Percentiles rank a stretch among this genome's conserved stretches.
Evolutionary conservation across 2,113 vertebrate genomes (phyloP).

Genomic region (Rana temporaria): DNA sequence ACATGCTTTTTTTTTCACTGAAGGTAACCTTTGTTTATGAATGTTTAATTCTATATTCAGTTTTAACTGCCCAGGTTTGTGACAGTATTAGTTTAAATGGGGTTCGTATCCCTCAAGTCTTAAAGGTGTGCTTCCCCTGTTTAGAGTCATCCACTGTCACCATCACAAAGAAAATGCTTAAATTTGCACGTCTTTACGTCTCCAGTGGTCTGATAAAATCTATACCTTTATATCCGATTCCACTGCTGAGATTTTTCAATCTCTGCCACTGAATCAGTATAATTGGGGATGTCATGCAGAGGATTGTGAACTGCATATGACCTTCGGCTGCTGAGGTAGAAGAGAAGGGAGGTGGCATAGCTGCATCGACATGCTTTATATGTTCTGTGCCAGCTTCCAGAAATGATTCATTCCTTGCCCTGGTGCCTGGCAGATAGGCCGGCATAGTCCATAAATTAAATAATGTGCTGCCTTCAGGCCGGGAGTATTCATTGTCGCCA

Average conservation of each 20-base stretch:
- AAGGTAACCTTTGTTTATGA: too few relatives aligned
- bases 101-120: too few relatives aligned
- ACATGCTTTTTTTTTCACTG: too few relatives aligned
- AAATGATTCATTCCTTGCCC: conserved; percentile 48
- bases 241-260: conserved; percentile 23
- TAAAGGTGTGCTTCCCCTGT: too few relatives aligned
- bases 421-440: conserved; percentile 48
- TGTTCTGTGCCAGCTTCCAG: conserved; percentile 45
- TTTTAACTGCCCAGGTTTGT: too few relatives aligned
- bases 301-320: conserved; percentile 54
- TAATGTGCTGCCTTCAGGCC: conserved; percentile 19
- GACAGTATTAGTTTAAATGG: too few relatives aligned
- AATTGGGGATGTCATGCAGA: conserved; percentile 50
- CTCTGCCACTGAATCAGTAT: conserved; percentile 50
- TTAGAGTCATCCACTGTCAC: too few relatives aligned
- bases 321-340: conserved; percentile 51
- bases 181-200: too few relatives aligned
- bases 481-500: conserved; percentile 47
- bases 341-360: conserved; percentile 40
- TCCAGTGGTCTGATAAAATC: not conserved
- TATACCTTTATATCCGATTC: conserved; percentile 28
- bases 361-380: conserved; percentile 47
- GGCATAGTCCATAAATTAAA: conserved; percentile 48
- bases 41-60: too few relatives aligned
- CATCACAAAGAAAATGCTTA: too few relatives aligned